Evolutionary conservation across 2,888 invertebrate genomes (phyloP).

Genomic region (Nephrotoma appendiculata): DNA sequence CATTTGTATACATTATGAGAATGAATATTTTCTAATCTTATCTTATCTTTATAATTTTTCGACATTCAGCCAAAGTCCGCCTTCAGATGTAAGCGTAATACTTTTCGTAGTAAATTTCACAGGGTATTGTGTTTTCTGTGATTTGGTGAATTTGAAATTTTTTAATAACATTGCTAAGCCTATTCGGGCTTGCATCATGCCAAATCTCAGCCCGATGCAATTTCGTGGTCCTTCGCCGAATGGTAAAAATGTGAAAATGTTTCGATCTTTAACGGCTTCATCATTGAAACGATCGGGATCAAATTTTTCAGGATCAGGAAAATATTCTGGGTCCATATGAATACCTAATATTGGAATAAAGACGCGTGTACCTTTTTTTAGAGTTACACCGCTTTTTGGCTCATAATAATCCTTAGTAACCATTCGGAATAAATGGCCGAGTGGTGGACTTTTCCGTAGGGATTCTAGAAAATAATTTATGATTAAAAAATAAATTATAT

Average conservation of each 20-base stretch:
- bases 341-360: conserved; percentile 20
- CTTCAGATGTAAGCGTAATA: conserved; percentile 1
- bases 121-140: conserved; percentile 10
- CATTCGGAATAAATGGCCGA: conserved; percentile 28
- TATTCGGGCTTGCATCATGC: conserved; percentile 25
- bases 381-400: conserved; percentile 14
- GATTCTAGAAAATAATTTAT: conserved; percentile 18
- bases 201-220: conserved; percentile 28
- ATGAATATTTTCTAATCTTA: not conserved
- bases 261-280: conserved; percentile 17
- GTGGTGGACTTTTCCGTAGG: conserved; percentile 32
- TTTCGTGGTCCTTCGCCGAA: conserved; percentile 27
- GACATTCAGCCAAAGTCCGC: conserved; percentile 4
- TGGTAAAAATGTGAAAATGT: conserved; percentile 21
- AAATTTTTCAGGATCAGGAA: conserved; percentile 23
- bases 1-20: not conserved
- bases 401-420: conserved; percentile 26
- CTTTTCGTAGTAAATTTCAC: not conserved
- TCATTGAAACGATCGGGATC: conserved; percentile 25
- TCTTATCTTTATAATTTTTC: conserved; percentile 14
- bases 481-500: not conserved
- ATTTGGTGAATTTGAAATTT: conserved; percentile 19
- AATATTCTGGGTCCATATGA: conserved; percentile 24
- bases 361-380: conserved; percentile 18
- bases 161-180: conserved; percentile 21